Evolutionary conservation across 2,888 invertebrate species (phyloP).

Genomic region (Hydropsyche betteni): DNA sequence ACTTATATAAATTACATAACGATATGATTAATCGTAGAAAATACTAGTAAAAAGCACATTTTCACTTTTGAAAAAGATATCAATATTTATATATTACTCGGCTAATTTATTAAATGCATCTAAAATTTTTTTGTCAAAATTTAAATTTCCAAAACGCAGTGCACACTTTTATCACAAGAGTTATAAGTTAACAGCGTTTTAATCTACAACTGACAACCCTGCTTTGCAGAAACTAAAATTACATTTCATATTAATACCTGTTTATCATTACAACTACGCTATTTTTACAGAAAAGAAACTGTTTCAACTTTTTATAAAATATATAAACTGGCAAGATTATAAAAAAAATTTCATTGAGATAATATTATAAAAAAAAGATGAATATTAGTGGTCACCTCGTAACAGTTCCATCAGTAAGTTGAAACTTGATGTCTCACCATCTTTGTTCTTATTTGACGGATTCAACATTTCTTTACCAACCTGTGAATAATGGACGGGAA

Average conservation of each 20-base stretch:
- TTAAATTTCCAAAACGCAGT: background rate
- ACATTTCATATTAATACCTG: too few relatives aligned
- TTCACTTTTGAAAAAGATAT: background rate
- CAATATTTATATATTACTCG: background rate
- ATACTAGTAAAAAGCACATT: background rate
- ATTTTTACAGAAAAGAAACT: too few relatives aligned
- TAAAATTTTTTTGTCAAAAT: background rate
- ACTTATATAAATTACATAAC: background rate
- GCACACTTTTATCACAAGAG: constrained; percentile 11
- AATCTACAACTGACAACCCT: constrained; percentile 19
- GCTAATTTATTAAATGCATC: constrained; percentile 20
- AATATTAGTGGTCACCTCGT: constrained; percentile 85
- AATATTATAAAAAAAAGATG: constrained; percentile 12
- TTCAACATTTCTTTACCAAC: constrained; percentile 93
- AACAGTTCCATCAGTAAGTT: constrained; percentile 95
- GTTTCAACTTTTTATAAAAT: constrained; percentile 1
- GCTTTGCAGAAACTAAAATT: background rate
- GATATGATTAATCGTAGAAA: background rate
- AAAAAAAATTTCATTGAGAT: background rate
- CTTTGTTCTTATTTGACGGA: constrained; percentile 82
- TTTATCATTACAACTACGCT: too few relatives aligned
- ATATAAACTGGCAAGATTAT: constrained; percentile 31
- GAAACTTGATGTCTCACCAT: constrained; percentile 90
- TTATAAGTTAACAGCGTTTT: background rate
- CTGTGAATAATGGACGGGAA: constrained; percentile 60